Conservation (phyloP, 1,140 invertebrate genomes). For the Carcinoscorpius rotundicauda region DNA sequence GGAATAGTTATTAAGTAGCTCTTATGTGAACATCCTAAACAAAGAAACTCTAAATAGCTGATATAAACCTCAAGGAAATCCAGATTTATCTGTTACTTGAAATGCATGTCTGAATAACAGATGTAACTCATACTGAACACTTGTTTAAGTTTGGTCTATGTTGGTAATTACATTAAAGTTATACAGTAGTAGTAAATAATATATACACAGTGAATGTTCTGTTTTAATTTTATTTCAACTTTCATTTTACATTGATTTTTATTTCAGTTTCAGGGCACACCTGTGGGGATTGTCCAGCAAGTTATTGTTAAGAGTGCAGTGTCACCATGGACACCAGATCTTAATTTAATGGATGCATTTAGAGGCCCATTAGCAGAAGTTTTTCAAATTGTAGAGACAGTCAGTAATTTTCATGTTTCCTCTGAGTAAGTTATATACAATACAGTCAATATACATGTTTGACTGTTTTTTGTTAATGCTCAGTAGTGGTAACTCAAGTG, state of each 20-base stretch:
- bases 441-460: neutral
- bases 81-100: too few relatives aligned
- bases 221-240: too few relatives aligned
- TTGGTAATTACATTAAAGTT: too few relatives aligned
- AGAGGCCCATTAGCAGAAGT: slow-evolving; percentile 53
- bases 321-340: slow-evolving; percentile 65
- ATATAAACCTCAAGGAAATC: too few relatives aligned
- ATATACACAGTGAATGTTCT: too few relatives aligned
- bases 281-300: slow-evolving; percentile 60
- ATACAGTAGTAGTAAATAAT: too few relatives aligned
- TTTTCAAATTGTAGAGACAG: slow-evolving; percentile 13
- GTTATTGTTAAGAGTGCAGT: slow-evolving; percentile 52
- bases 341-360: slow-evolving; percentile 75
- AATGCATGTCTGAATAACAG: too few relatives aligned
- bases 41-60: too few relatives aligned
- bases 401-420: slow-evolving; percentile 13
- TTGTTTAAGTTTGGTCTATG: too few relatives aligned
- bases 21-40: too few relatives aligned
- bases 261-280: slow-evolving; percentile 37
- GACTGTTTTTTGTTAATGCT: neutral
- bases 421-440: slow-evolving; percentile 6
- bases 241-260: slow-evolving; percentile 2
- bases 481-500: slow-evolving; percentile 3
- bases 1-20: too few relatives aligned
- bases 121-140: too few relatives aligned